Evolutionary conservation across 2,888 invertebrate species (phyloP), one percentile per base, ranked within the genome.

Genomic region (Junonia oenone): DNA sequence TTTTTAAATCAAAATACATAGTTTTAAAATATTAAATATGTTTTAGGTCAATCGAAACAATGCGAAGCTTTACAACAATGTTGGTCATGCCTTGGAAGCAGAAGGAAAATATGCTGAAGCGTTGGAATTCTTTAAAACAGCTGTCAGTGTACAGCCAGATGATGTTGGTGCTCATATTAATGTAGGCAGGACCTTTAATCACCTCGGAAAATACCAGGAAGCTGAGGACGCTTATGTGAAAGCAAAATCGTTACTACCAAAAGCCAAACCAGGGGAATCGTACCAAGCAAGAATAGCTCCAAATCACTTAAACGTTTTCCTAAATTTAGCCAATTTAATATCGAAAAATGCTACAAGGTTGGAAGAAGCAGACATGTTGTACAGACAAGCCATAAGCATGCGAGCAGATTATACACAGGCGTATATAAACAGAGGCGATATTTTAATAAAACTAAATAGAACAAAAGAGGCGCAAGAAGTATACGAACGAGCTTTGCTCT

Each of bases 91-190:
- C 0, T 88, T 99, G 66, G 98, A 99, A 90, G 95, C 92, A 11
- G 92, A 92, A 15, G 91, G 91, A 0, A 90, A 88, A 26, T 94
- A 92, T 68, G 83, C 85, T 1, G 97, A 98, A 76, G 98, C 99
- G 0, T 85, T 99, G 56, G 92, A 93, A 62, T 99, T 97, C 87
- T 98, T 98, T 81, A 94, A 96, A 75, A 96, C 96, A 69, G 98
- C 98, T 11, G 97, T 97, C 17, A 93, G 93, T 73, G 98, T 98
- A 6, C 99, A 99, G 83, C 95, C 96, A 11, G 98, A 98, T 77
- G 98, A 99, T 79, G 97, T 98, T 45, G 98, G 98, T 0, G 98
- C 98, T 4, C 98, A 98, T 79, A 98, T 99, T 68, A 99, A 99
- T 85, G 98, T 99, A 3, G 99, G 98, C 11, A 91, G 99, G 62